phyloP scores from a whole-genome alignment of 2,888 invertebrate genomes.

The Graphium colonna region DNA sequence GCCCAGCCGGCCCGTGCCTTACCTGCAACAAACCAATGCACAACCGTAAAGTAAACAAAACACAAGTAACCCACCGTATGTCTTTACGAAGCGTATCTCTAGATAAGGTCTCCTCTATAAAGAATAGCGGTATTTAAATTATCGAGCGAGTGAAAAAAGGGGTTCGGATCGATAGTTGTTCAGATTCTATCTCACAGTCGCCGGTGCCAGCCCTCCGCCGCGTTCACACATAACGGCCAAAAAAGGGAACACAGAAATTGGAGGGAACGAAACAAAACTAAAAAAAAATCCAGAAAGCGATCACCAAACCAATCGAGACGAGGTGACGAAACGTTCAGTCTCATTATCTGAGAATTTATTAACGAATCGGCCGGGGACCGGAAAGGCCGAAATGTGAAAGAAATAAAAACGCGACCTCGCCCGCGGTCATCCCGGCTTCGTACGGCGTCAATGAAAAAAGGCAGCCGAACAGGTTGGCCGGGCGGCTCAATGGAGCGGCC shows the following conservation, averaged over 20 bases:
- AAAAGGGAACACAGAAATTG: constrained; percentile 41
- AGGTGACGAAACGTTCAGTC: constrained; percentile 81
- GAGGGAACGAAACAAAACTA: too few relatives aligned
- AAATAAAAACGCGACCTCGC: constrained; percentile 79
- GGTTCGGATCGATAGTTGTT: constrained; percentile 61
- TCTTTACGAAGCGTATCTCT: constrained; percentile 16
- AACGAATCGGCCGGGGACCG: constrained; percentile 78
- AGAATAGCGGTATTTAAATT: constrained; percentile 73
- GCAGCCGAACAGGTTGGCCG: constrained; percentile 73
- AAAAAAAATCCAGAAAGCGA: constrained; percentile 52
- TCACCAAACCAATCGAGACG: constrained; percentile 68
- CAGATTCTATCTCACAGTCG: constrained; percentile 61
- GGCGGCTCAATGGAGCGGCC: constrained; percentile 75
- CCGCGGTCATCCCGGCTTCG: constrained; percentile 76
- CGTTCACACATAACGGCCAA: constrained; percentile 73
- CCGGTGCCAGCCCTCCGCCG: constrained; percentile 59
- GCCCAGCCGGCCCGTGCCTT: constrained; percentile 67
- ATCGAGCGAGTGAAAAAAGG: constrained; percentile 61
- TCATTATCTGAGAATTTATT: constrained; percentile 81
- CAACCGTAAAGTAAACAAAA: too few relatives aligned
- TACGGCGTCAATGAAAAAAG: constrained; percentile 78
- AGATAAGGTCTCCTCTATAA: constrained; percentile 54
- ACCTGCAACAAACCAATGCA: constrained; percentile 66
- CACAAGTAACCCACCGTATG: constrained; percentile 6
- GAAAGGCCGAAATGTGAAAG: constrained; percentile 79